Base-by-base conservation (phyloP, 1,140 invertebrate genomes). In the Drosophila pachea region DNA sequence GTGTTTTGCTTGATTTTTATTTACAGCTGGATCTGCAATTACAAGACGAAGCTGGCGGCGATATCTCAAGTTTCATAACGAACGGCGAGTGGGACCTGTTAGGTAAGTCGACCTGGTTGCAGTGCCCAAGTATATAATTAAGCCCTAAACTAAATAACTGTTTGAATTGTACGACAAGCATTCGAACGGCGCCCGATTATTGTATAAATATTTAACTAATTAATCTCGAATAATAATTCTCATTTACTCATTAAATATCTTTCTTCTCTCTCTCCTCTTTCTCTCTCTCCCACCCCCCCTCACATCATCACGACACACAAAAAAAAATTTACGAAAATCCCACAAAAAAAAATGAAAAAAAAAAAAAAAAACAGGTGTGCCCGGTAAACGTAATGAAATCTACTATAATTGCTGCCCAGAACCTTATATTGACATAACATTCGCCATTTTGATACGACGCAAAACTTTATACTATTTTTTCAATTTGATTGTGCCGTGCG, bases 381-480 rank as follows among this genome's bases (percentile, higher is more conserved):
- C 97, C 76, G 97, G 96, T 78, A 96, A 96, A 91, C 94, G 95
- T 90, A 97, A 97, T 90, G 94, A 94, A 90, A 96, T 97, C 90
- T 95, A 93, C 91, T 98, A 98, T 92, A 95, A 96, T 90, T 98
- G 97, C 92, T 98, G 97, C 91, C 96, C 95, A 73, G 95, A 97
- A 92, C 96, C 97, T 78, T 99, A 99, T 91, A 95, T 99, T 90
- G 98, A 99, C 92, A 96, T 99, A 84, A 99, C 97, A 78, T 99
- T 99, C 92, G 96, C 95, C 87, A 97, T 99, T 88, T 95, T 98
- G 90, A 99, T 99, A 91, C 93, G 98, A 90, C 93, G 99, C 89
- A 94, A 98, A 90, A 99, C 98, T 70, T 93, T 99, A 74, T 99
- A 99, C 93, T 99, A 99, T 93, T 99, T 99, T 92, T 99, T 99